Evolutionary conservation across 2,888 invertebrate species (phyloP).

Genomic region (Brachycybe producta): DNA sequence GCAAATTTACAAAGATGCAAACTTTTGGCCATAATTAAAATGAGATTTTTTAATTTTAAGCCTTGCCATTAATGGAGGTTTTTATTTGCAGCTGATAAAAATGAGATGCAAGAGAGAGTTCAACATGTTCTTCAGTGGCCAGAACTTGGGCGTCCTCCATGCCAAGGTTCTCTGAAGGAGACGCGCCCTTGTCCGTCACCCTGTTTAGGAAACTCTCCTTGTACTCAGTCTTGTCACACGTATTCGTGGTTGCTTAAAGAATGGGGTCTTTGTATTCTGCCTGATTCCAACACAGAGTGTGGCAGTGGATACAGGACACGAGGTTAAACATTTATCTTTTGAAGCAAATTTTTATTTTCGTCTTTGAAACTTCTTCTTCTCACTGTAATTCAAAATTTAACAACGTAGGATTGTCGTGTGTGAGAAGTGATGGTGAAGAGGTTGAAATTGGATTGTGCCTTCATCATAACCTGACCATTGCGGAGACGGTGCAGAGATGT

Average conservation of each 20-base stretch:
- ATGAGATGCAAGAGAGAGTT: constrained; percentile 10
- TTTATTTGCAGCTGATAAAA: too few relatives aligned
- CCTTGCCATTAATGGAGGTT: too few relatives aligned
- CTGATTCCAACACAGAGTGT: constrained; percentile 39
- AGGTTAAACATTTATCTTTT: constrained; percentile 36
- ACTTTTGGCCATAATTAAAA: neutral
- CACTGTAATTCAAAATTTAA: too few relatives aligned
- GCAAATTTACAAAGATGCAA: neutral
- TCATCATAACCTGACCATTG: constrained; percentile 10
- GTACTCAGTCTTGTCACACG: constrained; percentile 15
- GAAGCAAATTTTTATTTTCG: neutral
- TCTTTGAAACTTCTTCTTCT: neutral
- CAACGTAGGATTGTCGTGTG: constrained; percentile 18
- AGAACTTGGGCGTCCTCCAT: constrained; percentile 16
- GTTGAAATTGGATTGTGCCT: constrained; percentile 25
- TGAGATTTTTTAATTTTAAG: neutral
- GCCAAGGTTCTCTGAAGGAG: constrained; percentile 16
- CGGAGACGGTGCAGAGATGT: constrained; percentile 14
- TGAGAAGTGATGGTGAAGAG: constrained; percentile 17
- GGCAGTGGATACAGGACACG: constrained; percentile 41
- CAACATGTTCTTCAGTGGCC: constrained; percentile 17
- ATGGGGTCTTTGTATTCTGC: constrained; percentile 43
- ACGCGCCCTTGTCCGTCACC: constrained; percentile 17
- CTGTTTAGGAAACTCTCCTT: constrained; percentile 11
- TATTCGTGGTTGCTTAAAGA: constrained; percentile 19